These are phyloP conservation scores for Botia almorhae DNA, from an alignment of 2,797 vertebrate species.

Conservation along the genomic window DNA sequence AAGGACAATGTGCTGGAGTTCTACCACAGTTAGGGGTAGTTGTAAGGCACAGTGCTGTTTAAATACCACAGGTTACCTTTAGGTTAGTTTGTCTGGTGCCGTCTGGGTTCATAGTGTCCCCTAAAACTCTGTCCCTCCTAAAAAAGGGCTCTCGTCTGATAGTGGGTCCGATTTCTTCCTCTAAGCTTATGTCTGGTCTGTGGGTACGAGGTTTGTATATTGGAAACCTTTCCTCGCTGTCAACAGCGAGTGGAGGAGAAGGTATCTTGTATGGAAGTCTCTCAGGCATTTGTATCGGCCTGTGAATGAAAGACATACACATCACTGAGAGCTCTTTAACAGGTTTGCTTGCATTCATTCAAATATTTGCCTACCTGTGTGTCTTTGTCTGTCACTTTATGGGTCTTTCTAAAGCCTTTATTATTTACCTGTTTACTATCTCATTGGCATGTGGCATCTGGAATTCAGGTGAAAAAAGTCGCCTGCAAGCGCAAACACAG, in stretches of 20 bases:
- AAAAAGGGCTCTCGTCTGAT: slow-evolving; percentile 53
- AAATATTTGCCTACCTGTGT: neutral
- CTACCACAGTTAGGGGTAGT: no score
- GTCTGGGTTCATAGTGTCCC: slow-evolving; percentile 18
- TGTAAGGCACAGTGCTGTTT: no score
- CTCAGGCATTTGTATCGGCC: slow-evolving; percentile 58
- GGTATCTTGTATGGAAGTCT: slow-evolving; percentile 45
- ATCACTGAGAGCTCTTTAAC: neutral
- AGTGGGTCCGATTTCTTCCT: slow-evolving; percentile 22
- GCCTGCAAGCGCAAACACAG: neutral
- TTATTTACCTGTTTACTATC: slow-evolving; percentile 6
- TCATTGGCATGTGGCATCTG: slow-evolving; percentile 18
- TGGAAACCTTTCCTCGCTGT: slow-evolving; percentile 41
- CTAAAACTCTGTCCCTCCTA: slow-evolving; percentile 59
- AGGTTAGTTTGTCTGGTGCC: neutral
- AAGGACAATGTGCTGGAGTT: no score
- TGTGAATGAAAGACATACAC: slow-evolving; percentile 48
- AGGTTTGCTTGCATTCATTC: neutral
- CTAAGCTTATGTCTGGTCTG: slow-evolving; percentile 37
- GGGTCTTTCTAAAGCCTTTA: neutral
- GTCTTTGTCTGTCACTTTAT: neutral
- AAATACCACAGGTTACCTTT: neutral
- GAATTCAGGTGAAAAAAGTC: slow-evolving; percentile 17
- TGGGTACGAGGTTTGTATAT: slow-evolving; percentile 35
- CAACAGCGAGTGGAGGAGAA: slow-evolving; percentile 33